Percentiles rank a stretch among this genome's conserved stretches.
Conservation (phyloP, 2,113 vertebrate genomes). For the Numenius arquata region DNA sequence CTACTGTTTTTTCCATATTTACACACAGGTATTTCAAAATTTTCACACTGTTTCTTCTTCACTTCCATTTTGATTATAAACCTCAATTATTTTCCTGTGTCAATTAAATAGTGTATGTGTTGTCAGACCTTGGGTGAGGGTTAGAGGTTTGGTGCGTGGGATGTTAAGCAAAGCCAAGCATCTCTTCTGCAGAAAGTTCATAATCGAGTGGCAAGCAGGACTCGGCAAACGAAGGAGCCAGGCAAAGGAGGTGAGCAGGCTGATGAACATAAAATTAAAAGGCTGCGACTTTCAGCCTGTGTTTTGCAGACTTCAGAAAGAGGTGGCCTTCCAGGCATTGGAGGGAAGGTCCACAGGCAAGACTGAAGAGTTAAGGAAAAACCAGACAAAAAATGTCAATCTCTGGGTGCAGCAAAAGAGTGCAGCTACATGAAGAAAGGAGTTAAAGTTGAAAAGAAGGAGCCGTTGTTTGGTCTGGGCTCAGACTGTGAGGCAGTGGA, state of each 20-base stretch:
- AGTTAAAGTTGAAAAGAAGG: background rate
- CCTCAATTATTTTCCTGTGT: background rate
- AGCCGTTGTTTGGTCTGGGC: background rate
- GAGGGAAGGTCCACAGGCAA: background rate
- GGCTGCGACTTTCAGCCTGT: background rate
- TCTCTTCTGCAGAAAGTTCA: background rate
- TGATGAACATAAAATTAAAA: background rate
- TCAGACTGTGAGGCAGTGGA: background rate
- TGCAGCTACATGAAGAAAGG: background rate
- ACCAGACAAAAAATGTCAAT: background rate
- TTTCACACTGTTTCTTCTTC: background rate
- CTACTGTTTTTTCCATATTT: background rate
- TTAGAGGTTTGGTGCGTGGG: background rate
- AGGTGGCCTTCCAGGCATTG: background rate
- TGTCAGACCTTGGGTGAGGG: background rate
- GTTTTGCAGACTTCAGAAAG: background rate
- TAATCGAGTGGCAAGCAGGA: background rate
- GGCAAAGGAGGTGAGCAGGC: background rate
- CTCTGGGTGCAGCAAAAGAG: background rate
- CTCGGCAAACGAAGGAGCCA: background rate
- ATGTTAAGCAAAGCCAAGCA: background rate
- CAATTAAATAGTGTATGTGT: background rate
- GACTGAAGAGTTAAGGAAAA: background rate
- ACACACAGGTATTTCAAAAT: background rate
- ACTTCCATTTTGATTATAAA: background rate